Evolutionary conservation across 2,888 invertebrate genomes (phyloP).

Genomic region (Drosophila robusta): DNA sequence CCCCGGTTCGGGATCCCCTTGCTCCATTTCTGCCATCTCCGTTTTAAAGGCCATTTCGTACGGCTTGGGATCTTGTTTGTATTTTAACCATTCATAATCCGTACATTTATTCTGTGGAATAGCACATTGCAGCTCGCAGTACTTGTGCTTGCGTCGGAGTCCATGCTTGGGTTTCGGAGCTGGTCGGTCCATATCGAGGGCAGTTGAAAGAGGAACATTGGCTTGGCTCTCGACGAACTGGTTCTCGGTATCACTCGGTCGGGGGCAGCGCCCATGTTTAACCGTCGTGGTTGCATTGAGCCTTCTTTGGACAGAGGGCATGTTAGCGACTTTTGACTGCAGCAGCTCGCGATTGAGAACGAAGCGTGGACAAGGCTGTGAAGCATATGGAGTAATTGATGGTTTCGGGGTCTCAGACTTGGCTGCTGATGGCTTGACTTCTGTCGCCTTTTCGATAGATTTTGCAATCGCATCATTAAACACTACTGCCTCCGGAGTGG

Average conservation of each 20-base stretch:
- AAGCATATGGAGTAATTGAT: not conserved
- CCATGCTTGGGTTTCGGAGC: not conserved
- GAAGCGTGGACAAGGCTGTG: not conserved
- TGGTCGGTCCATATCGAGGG: slow-evolving; percentile 9
- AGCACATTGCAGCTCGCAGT: slow-evolving; percentile 33
- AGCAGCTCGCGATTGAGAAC: slow-evolving; percentile 51
- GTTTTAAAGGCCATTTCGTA: slow-evolving; percentile 8
- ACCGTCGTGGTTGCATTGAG: slow-evolving; percentile 28
- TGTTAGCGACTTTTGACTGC: slow-evolving; percentile 20
- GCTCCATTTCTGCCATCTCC: slow-evolving; percentile 1
- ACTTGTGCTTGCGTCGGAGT: slow-evolving; percentile 10
- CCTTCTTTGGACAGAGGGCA: slow-evolving; percentile 49
- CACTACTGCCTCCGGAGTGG: slow-evolving; percentile 8
- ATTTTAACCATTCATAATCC: slow-evolving; percentile 37
- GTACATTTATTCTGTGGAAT: slow-evolving; percentile 46
- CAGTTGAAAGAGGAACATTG: not conserved
- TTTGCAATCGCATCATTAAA: slow-evolving; percentile 36
- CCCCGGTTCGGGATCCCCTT: slow-evolving; percentile 15
- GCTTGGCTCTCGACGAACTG: slow-evolving; percentile 18
- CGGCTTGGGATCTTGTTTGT: slow-evolving; percentile 16
- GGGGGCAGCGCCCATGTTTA: slow-evolving; percentile 21
- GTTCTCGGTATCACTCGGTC: not conserved
- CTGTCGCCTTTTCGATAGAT: slow-evolving; percentile 22
- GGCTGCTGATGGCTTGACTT: not conserved
- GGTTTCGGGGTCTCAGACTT: not conserved